Evolutionary conservation across 1,140 invertebrate genomes (phyloP), one percentile per base, ranked within the genome.

Genomic region (Drosophila willistoni): DNA sequence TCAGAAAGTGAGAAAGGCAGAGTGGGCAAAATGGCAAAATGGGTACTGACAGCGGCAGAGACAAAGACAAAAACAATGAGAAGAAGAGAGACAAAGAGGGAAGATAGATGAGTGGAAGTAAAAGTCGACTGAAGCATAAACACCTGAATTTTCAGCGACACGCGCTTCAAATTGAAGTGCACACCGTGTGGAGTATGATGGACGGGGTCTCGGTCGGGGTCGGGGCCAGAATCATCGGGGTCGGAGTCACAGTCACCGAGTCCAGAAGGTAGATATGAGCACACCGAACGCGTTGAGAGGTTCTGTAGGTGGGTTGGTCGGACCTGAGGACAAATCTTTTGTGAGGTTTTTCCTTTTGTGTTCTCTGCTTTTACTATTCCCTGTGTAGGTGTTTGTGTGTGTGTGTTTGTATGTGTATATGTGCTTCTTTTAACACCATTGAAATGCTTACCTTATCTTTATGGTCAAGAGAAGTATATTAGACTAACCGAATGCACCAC

Each of bases 121-220:
- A 44, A 68, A 64, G 36, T 57, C 29, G 65, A 33, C 54, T 10
- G 3, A 56, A 19, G 12, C 57, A 56, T 47, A 66, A 71, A 51
- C 63, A 71, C 70, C 62, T 78, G 75, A 63, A 81, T 59, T 56
- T 51, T 56, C 33, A 59, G 33, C 55, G 29, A 54, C 60, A 68
- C 41, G 60, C 65, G 71, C 59, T 68, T 68, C 59, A 68, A 36
- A 62, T 44, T 54, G 62, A 57, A 68, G 12, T 61, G 59, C 57
- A 51, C 44, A 51, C 44, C 17, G 10, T 12, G 42, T 7, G 12
- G 36, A 39, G 36, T 12, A 13, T 39, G 36, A 36, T 36, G 12
- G 36, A 39, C 10, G 42, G 17, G 44, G 44, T 9, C n/a, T n/a
- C n/a, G 14, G 44, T 13, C 44, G 44, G 44, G 19, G 9, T 14